These are phyloP conservation scores for Agelas oroides DNA, from an alignment of 37 sponge, comb jelly and placozoan species.

Conservation along the genomic window DNA sequence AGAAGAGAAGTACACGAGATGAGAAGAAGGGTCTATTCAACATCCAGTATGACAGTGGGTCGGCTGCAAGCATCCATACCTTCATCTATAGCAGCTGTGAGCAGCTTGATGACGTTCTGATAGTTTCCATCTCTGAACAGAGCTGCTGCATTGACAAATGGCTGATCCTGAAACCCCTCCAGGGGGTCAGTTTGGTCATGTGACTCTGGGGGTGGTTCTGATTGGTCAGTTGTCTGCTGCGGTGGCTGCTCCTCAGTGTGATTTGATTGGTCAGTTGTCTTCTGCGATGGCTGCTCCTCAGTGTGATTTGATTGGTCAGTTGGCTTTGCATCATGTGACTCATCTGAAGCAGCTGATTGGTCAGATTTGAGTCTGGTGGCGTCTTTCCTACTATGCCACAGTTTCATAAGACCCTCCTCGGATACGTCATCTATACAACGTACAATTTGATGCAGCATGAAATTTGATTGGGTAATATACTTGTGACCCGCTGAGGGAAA, in stretches of 20 bases:
- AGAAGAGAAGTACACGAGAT: too few species aligned
- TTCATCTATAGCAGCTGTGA: slow-evolving; percentile 46
- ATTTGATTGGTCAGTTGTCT: not conserved
- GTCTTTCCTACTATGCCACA: slow-evolving; percentile 7
- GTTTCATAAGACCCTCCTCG: slow-evolving; percentile 11
- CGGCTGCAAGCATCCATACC: slow-evolving; percentile 21
- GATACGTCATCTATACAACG: slow-evolving; percentile 40
- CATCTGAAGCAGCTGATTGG: slow-evolving; percentile 2
- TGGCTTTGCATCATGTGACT: not conserved
- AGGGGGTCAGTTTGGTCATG: slow-evolving; percentile 6
- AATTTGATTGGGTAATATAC: too few species aligned
- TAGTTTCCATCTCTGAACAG: slow-evolving; percentile 32
- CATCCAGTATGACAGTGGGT: too few species aligned
- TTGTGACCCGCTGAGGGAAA: too few species aligned
- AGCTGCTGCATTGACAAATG: slow-evolving; percentile 60
- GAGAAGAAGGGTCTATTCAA: too few species aligned
- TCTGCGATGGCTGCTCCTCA: too few species aligned
- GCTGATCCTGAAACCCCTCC: slow-evolving; percentile 48
- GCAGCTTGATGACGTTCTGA: slow-evolving; percentile 19
- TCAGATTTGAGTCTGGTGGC: not conserved
- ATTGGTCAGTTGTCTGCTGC: too few species aligned
- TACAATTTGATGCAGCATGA: too few species aligned
- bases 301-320: not conserved
- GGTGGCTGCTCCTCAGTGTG: too few species aligned
- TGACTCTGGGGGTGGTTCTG: not conserved